Conservation (phyloP, 2,113 vertebrate species). For the Eulacestoma nigropectus region DNA sequence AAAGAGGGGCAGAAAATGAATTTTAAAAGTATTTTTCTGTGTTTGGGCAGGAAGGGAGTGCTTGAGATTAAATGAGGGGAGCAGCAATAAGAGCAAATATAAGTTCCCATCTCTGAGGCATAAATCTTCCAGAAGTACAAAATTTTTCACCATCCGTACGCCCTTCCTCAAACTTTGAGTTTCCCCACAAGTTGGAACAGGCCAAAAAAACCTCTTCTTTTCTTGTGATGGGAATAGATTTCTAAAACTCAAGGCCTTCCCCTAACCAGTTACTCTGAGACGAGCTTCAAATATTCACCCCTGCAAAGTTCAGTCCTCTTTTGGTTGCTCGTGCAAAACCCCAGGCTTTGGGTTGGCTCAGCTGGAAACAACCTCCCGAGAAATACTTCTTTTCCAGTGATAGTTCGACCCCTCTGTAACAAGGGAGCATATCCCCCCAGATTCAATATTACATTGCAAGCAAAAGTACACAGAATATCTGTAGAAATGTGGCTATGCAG, state of each 20-base stretch:
- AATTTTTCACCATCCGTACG: fast-evolving
- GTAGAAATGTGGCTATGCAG: fast-evolving
- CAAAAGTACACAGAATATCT: fast-evolving
- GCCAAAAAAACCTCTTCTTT: neutral
- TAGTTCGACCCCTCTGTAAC: neutral
- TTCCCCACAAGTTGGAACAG: neutral
- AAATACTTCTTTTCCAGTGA: neutral
- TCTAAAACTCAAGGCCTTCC: neutral
- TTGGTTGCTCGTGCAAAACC: neutral
- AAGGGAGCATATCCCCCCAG: neutral
- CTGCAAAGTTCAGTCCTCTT: neutral
- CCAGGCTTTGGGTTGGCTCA: neutral
- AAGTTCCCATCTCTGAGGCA: neutral
- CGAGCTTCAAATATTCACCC: neutral
- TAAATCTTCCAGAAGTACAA: neutral
- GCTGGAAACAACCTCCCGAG: neutral
- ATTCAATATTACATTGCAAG: fast-evolving
- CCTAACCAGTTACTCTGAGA: neutral
- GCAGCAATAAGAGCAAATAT: neutral
- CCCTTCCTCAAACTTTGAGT: neutral
- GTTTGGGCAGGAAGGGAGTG: neutral
- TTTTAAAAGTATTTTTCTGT: neutral
- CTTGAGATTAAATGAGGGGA: neutral
- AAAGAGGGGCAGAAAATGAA: neutral
- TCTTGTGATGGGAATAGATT: neutral